Evolutionary conservation across 2,888 invertebrate species (phyloP).

Genomic region (Glaucopsyche alexis): DNA sequence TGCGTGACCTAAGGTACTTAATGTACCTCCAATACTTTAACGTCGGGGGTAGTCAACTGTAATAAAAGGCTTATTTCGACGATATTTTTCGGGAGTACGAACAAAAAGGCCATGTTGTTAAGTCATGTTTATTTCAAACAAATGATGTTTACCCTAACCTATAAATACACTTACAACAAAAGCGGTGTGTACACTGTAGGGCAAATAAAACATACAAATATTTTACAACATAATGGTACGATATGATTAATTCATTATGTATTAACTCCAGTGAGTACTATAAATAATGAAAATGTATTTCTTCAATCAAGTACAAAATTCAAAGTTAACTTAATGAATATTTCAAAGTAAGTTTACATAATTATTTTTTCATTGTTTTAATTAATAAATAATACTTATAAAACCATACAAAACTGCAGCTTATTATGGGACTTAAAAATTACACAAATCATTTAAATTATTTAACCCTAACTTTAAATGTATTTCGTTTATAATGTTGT

Average conservation of each 20-base stretch:
- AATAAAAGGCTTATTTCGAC: slow-evolving; percentile 34
- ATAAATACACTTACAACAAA: slow-evolving; percentile 29
- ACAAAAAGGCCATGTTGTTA: slow-evolving; percentile 26
- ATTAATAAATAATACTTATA: no score
- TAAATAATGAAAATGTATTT: not conserved
- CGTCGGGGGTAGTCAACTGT: slow-evolving; percentile 34
- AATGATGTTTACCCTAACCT: slow-evolving; percentile 26
- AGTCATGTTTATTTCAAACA: slow-evolving; percentile 29
- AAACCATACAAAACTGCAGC: not conserved
- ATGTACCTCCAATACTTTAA: slow-evolving; percentile 39
- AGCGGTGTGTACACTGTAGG: slow-evolving; percentile 21
- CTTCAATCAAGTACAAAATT: not conserved
- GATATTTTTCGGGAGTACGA: slow-evolving; percentile 24
- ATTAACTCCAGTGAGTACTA: no score
- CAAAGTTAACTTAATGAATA: not conserved
- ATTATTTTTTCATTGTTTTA: no score
- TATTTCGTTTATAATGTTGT: not conserved
- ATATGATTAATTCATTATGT: not conserved
- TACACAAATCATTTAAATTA: not conserved
- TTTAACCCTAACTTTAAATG: not conserved
- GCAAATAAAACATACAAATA: slow-evolving; percentile 17
- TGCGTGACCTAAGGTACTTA: slow-evolving; percentile 40
- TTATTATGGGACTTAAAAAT: not conserved
- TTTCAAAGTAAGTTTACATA: no score
- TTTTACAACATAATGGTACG: not conserved